Percentiles rank a stretch among this genome's conserved stretches.
These are phyloP conservation scores for Linurgus olivaceus DNA, from an alignment of 2,797 vertebrate genomes.

Conservation along the genomic window DNA sequence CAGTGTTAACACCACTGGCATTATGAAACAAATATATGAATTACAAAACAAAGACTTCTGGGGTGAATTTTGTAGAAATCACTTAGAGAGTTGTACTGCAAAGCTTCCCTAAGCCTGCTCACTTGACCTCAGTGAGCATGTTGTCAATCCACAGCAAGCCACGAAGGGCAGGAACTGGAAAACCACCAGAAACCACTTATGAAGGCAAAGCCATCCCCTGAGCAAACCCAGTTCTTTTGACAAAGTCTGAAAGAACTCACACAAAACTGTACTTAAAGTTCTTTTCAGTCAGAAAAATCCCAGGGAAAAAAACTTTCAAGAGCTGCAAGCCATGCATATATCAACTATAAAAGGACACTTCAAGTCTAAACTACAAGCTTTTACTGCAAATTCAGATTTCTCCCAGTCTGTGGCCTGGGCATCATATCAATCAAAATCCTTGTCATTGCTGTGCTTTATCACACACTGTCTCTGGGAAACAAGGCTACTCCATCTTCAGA, in stretches of 20 bases:
- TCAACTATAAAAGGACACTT: background rate
- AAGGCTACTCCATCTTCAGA: background rate
- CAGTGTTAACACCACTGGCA: background rate
- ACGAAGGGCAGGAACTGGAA: background rate
- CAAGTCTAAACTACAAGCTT: background rate
- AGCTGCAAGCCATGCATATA: background rate
- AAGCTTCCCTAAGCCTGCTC: background rate
- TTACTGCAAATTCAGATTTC: background rate
- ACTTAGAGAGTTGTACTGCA: background rate
- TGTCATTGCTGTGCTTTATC: background rate
- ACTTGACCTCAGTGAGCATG: background rate
- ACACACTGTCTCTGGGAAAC: background rate
- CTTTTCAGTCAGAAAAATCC: background rate
- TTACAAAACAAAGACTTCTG: background rate
- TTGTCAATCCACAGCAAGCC: background rate
- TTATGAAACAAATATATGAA: background rate
- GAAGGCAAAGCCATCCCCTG: background rate
- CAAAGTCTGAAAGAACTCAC: background rate
- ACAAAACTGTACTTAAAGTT: background rate
- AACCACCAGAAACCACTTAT: background rate
- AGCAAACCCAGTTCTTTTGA: background rate
- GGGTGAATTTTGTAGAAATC: background rate
- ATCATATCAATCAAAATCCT: background rate
- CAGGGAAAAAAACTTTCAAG: background rate
- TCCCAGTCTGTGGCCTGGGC: background rate